Evolutionary conservation across 2,888 invertebrate genomes (phyloP).

Genomic region (Plagodis dolabraria): DNA sequence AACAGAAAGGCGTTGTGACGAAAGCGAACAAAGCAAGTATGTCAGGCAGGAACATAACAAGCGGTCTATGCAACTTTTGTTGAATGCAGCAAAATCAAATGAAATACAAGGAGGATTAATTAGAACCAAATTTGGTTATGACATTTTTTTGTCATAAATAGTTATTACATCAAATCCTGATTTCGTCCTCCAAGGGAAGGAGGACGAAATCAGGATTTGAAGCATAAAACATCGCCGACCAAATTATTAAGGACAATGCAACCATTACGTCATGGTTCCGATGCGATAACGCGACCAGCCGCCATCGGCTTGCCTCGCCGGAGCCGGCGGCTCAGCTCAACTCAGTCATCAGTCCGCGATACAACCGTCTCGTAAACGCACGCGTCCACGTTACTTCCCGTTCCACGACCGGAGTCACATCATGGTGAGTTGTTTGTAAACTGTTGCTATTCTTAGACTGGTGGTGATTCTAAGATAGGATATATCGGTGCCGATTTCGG

Average conservation of each 20-base stretch:
- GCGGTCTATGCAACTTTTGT: too few relatives aligned
- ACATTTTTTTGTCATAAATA: too few relatives aligned
- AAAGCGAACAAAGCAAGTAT: too few relatives aligned
- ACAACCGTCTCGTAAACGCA: constrained; percentile 35
- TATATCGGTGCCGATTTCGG: background rate
- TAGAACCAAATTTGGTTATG: too few relatives aligned
- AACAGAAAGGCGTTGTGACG: too few relatives aligned
- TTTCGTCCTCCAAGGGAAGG: too few relatives aligned
- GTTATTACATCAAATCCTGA: too few relatives aligned
- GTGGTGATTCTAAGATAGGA: constrained; percentile 13
- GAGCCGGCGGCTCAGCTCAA: background rate
- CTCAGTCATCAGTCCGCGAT: constrained; percentile 33
- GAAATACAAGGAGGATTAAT: too few relatives aligned
- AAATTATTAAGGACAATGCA: constrained; percentile 54
- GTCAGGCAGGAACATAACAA: too few relatives aligned
- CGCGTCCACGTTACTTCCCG: constrained; percentile 31
- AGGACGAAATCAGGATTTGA: constrained; percentile 2
- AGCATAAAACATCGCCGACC: constrained; percentile 7
- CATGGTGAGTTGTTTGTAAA: constrained; percentile 51
- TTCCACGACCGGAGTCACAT: constrained; percentile 6
- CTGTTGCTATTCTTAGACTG: constrained; percentile 30
- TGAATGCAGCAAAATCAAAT: too few relatives aligned
- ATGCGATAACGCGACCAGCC: constrained; percentile 54
- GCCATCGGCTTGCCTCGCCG: background rate
- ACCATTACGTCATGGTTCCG: constrained; percentile 60